Evolutionary conservation across 2,797 vertebrate species (phyloP).

Genomic region (Oreortyx pictus): DNA sequence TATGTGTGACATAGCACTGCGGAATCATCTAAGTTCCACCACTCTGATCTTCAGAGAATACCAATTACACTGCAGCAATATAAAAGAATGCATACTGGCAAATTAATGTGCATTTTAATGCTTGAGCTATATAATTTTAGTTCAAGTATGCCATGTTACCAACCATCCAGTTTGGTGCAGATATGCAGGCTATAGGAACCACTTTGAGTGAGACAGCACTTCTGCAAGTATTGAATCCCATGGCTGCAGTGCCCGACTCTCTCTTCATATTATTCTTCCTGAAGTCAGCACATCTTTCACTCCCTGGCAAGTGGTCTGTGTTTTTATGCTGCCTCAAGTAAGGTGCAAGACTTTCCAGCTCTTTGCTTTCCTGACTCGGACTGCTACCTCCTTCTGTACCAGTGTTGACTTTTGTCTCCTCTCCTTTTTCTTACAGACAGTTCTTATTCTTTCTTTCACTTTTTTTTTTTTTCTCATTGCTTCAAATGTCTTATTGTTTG

Average conservation of each 20-base stretch:
- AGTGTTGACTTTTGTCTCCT: neutral
- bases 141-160: neutral
- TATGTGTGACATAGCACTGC: neutral
- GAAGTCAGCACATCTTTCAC: neutral
- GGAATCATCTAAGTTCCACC: neutral
- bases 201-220: neutral
- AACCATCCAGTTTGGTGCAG: neutral
- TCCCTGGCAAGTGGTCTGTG: neutral
- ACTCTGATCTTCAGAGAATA: neutral
- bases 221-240: neutral
- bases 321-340: neutral
- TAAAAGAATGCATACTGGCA: neutral
- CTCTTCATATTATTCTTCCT: neutral
- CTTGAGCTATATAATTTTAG: neutral
- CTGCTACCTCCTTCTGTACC: neutral
- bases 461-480: neutral
- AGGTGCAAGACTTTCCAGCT: neutral
- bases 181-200: neutral
- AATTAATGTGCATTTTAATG: neutral
- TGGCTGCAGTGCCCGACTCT: neutral
- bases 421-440: neutral
- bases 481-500: neutral
- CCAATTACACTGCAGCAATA: neutral
- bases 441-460: neutral
- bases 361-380: neutral